Evolutionary conservation across 37 sponge, comb jelly and placozoan genomes (phyloP).

Genomic region (Chondrosia reniformis): DNA sequence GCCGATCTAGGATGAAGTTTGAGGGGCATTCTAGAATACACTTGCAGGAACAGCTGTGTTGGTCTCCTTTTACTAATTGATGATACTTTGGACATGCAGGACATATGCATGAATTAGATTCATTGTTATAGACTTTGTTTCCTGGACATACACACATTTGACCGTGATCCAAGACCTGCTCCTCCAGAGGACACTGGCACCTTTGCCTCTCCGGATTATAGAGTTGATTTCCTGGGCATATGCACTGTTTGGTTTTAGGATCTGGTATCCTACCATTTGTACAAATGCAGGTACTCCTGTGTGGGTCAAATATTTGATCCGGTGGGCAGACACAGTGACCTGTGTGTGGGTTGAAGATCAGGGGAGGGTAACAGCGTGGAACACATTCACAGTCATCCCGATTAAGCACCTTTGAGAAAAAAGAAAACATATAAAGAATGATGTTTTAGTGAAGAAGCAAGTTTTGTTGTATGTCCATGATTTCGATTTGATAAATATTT

Average conservation of each 20-base stretch:
- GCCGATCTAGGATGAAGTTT: neutral
- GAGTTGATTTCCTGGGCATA: neutral
- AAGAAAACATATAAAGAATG: neutral
- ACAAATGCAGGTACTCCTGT: neutral
- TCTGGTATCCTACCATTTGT: neutral
- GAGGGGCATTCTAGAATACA: neutral
- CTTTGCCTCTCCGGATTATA: neutral
- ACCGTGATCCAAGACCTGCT: neutral
- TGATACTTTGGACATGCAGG: neutral
- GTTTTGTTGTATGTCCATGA: neutral
- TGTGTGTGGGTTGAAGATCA: neutral
- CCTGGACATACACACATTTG: slow-evolving; percentile 6
- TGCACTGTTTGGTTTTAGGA: neutral
- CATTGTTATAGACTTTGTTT: neutral
- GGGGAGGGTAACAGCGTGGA: neutral
- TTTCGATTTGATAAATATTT: too few relatives aligned
- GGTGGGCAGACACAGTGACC: slow-evolving; percentile 12
- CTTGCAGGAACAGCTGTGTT: neutral
- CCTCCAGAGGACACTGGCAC: neutral
- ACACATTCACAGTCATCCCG: neutral
- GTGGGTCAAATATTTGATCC: neutral
- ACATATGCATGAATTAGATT: neutral
- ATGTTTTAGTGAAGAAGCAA: neutral
- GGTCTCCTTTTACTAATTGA: neutral
- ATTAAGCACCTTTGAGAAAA: neutral